Percentiles rank a stretch among this genome's conserved stretches.
Conservation (phyloP, 2,113 vertebrate species). For the Chauna torquata region DNA sequence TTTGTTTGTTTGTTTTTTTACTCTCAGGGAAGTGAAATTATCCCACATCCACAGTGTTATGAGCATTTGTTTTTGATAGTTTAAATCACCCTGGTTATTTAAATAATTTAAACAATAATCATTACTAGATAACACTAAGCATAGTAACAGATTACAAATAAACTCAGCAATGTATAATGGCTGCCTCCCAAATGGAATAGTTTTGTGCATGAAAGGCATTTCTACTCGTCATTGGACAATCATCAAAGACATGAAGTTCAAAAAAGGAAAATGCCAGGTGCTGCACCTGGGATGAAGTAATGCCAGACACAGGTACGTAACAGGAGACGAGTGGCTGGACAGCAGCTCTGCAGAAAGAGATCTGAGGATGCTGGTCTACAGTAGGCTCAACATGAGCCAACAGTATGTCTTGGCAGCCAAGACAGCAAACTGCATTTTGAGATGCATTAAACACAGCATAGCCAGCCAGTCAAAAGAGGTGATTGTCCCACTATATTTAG, state of each 20-base stretch:
- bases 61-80: neutral
- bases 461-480: no score
- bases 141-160: neutral
- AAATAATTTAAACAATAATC: no score
- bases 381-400: neutral
- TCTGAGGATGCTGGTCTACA: neutral
- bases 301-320: neutral
- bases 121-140: neutral
- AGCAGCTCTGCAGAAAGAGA: neutral
- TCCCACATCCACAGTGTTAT: neutral
- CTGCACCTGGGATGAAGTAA: neutral
- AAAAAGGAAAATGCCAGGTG: neutral
- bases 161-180: neutral
- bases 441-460: no score
- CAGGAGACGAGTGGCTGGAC: neutral
- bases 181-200: neutral
- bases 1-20: neutral
- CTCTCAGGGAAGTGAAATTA: neutral
- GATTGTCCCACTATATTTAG: no score
- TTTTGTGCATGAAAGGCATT: neutral
- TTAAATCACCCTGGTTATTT: neutral
- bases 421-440: neutral
- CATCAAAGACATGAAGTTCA: neutral
- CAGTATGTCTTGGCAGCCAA: neutral
- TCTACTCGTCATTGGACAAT: neutral